A percentile compares a stretch with the other conserved stretches of the same genome.
Conservation (phyloP, 2,797 vertebrate species). For the Pampus argenteus region DNA sequence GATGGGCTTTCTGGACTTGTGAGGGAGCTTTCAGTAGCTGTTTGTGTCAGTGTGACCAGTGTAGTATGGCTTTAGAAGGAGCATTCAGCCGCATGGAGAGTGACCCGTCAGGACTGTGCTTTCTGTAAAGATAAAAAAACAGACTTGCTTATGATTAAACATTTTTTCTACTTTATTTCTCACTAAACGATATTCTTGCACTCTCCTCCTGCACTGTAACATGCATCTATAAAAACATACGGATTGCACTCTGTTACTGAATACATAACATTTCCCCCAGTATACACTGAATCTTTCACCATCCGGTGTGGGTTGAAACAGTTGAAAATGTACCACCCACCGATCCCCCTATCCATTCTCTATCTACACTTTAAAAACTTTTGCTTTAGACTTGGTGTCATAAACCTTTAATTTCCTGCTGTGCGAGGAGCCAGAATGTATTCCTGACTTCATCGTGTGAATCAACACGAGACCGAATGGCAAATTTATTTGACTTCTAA, state of each 20-base stretch:
- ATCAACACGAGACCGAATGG: neutral
- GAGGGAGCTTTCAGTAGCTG: conserved; percentile 69
- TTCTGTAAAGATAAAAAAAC: conserved; percentile 11
- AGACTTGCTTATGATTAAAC: neutral
- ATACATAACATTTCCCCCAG: conserved; percentile 10
- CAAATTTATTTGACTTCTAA: neutral
- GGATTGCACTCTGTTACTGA: neutral
- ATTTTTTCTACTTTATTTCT: neutral
- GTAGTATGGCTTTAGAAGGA: conserved; percentile 41
- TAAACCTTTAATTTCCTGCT: conserved; percentile 1
- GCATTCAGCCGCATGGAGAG: conserved; percentile 14
- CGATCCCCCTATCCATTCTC: neutral
- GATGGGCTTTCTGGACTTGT: conserved; percentile 70
- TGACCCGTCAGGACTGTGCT: conserved; percentile 5
- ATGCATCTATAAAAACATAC: neutral
- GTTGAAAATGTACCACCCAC: neutral
- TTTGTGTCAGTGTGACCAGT: conserved; percentile 77
- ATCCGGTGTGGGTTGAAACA: neutral
- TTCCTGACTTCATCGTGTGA: neutral
- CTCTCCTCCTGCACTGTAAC: neutral
- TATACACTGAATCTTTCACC: neutral
- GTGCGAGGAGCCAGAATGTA: too few relatives aligned
- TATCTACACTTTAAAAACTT: neutral
- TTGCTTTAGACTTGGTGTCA: conserved; percentile 2
- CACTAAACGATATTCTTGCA: neutral